These are phyloP conservation scores for Diceros bicornis DNA, from an alignment of 2,797 vertebrate species.

Conservation along the genomic window DNA sequence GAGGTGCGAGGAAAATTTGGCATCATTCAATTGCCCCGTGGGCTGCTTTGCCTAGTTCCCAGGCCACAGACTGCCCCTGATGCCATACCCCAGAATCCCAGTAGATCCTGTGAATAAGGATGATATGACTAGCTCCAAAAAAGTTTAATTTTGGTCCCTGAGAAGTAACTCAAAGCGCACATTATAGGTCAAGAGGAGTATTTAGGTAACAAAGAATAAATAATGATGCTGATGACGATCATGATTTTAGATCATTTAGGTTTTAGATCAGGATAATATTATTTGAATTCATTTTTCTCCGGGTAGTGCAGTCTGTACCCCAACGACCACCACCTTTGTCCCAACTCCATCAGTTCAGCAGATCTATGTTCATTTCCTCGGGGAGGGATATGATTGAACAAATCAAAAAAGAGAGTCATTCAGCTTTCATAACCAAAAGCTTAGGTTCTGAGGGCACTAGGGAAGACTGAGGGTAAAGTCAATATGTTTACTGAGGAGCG, in stretches of 20 bases:
- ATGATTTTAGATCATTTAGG: conserved; percentile 36
- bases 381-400: background rate
- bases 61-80: background rate
- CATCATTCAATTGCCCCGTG: background rate
- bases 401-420: background rate
- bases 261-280: conserved; percentile 10
- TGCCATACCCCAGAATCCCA: background rate
- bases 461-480: background rate
- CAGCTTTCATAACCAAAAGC: background rate
- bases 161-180: background rate
- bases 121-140: background rate
- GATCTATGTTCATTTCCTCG: conserved; percentile 35
- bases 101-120: background rate
- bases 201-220: conserved; percentile 12
- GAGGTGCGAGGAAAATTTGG: background rate
- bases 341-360: background rate
- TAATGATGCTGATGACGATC: background rate
- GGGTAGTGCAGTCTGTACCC: background rate
- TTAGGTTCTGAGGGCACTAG: background rate
- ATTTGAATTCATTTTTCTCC: conserved; percentile 14
- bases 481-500: background rate
- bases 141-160: background rate
- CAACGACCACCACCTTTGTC: background rate
- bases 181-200: background rate
- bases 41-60: background rate